phyloP scores from a whole-genome alignment of 2,797 vertebrate species.

The Enteromius radiatus region DNA sequence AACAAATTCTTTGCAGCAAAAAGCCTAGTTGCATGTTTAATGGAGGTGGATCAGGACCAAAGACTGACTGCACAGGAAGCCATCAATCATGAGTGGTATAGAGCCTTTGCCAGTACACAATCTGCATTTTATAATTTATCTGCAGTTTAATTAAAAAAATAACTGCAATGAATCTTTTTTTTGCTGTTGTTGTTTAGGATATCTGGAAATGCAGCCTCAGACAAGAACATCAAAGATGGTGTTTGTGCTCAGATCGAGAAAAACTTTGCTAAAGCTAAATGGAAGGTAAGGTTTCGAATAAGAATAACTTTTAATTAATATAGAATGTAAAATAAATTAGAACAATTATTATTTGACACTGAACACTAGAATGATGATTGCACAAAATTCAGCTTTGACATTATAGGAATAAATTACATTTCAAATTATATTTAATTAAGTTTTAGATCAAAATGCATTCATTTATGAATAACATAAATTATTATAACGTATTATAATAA shows the following conservation, averaged over 20 bases:
- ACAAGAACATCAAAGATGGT: constrained; percentile 98
- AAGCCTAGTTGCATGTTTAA: constrained; percentile 89
- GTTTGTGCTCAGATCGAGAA: constrained; percentile 98
- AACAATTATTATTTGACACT: too few species aligned
- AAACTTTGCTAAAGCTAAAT: constrained; percentile 97
- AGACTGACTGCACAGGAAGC: constrained; percentile 96
- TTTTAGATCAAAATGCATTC: neutral
- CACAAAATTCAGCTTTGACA: too few species aligned
- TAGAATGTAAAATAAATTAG: too few species aligned
- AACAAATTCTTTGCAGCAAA: constrained; percentile 70
- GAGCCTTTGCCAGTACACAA: neutral
- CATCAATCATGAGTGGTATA: constrained; percentile 96
- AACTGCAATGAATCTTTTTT: neutral
- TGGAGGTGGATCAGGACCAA: constrained; percentile 98
- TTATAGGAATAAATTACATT: too few species aligned
- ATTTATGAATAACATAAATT: neutral
- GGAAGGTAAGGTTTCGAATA: constrained; percentile 84
- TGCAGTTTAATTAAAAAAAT: neutral
- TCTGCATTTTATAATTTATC: neutral
- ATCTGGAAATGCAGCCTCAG: constrained; percentile 96
- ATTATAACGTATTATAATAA: neutral
- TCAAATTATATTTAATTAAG: too few species aligned
- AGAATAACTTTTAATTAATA: neutral
- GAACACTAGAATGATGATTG: too few species aligned
- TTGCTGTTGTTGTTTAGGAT: constrained; percentile 79